Base-by-base conservation (phyloP, 2,888 invertebrate species). In the Calephelis perditalis region DNA sequence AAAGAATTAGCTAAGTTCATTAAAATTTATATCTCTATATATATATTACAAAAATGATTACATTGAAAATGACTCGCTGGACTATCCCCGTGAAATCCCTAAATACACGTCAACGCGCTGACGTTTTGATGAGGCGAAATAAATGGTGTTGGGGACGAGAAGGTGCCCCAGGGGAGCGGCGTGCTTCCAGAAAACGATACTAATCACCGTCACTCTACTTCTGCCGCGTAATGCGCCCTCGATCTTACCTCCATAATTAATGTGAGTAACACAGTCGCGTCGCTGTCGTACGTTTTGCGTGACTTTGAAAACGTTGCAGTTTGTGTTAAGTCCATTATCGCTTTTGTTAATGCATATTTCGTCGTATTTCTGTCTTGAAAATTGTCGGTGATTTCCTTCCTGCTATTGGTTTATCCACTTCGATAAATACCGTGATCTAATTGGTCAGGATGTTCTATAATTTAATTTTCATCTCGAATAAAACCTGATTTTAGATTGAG, bases 61-160 rank as follows among this genome's bases (percentile, higher is more conserved):
- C 3, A 2, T 26, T 40, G 8, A 40, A 8, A 5, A 7, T 40
- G 40, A 7, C 40, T 40, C 40, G 40, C 40, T 40, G 8, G 2
- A 40, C 40, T 40, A 40, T 40, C 40, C 26, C 40, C 40, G 40
- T 40, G 40, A 40, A 40, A 84, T 81, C 83, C 83, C 84, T 79
- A 86, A 88, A 87, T 86, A 84, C 81, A 84, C 84, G 84, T 85
- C 87, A 84, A 77, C 84, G 86, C 86, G 88, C 87, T 89, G 89
- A 87, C 89, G 81, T 87, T 86, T 85, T 86, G 86, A 88, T 84
- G 87, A 87, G 85, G 81, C 81, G 82, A 84, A 85, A 88, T 84
- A 85, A 86, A 85, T 86, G 82, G 78, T 74, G 74, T 73, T 71
- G 73, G 75, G 73, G 72, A 72, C 68, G 74, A 67, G 67, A 71